These are phyloP conservation scores for Drosophila erecta DNA, from an alignment of 1,140 invertebrate genomes.

Conservation along the genomic window DNA sequence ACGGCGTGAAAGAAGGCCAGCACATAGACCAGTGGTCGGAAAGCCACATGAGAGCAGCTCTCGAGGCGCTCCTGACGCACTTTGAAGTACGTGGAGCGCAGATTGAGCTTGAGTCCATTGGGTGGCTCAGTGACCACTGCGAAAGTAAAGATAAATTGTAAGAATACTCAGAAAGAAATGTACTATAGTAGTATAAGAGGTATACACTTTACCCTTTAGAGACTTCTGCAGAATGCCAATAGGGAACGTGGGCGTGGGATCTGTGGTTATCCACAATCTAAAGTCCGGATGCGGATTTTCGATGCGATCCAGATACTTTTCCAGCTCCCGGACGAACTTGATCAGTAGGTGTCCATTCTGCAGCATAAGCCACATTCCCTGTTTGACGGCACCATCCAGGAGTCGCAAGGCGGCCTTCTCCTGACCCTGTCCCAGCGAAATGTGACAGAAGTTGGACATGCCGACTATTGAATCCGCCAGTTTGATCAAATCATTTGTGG, in stretches of 20 bases:
- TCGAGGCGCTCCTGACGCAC: constrained; percentile 89
- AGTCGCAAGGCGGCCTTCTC: constrained; percentile 90
- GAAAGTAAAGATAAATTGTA: constrained; percentile 27
- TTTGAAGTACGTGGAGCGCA: constrained; percentile 95
- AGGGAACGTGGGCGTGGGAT: constrained; percentile 93
- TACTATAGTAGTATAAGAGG: too few species aligned
- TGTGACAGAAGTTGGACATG: constrained; percentile 90
- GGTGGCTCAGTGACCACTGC: constrained; percentile 95
- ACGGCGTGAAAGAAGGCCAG: constrained; percentile 96
- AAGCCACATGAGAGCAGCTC: constrained; percentile 89
- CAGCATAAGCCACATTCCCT: constrained; percentile 95
- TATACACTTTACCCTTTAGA: constrained; percentile 88
- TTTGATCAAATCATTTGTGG: constrained; percentile 94
- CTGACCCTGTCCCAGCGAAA: constrained; percentile 95
- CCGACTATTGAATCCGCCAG: constrained; percentile 90
- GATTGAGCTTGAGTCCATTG: constrained; percentile 94
- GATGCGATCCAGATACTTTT: constrained; percentile 92
- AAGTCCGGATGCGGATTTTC: constrained; percentile 94
- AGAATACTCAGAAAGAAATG: constrained; percentile 5
- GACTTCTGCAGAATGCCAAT: constrained; percentile 95
- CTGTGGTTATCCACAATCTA: constrained; percentile 96
- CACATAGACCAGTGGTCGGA: constrained; percentile 92
- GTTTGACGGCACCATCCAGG: constrained; percentile 89
- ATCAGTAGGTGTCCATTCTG: constrained; percentile 95
- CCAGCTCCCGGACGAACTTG: constrained; percentile 91